Percentiles rank a stretch among this genome's conserved stretches.
These are phyloP conservation scores for Coracopsis vasa DNA, from an alignment of 2,113 vertebrate species.

Conservation along the genomic window DNA sequence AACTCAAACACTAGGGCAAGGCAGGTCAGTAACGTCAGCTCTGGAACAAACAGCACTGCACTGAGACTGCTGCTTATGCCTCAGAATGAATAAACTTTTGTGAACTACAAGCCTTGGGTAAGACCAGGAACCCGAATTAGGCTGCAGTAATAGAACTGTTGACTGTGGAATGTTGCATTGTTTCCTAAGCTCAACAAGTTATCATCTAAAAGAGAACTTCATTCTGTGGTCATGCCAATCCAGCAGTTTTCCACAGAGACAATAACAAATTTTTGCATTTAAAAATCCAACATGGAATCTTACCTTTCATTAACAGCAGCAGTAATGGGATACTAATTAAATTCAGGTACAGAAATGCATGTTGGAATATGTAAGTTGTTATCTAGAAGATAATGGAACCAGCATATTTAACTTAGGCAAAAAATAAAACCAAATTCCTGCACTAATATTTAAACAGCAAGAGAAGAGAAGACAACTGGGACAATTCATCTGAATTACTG, in stretches of 20 bases:
- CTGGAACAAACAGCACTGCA: neutral
- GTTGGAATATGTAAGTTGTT: neutral
- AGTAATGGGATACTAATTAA: neutral
- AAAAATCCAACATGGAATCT: neutral
- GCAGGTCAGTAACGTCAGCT: neutral
- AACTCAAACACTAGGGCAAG: neutral
- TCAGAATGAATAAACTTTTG: neutral
- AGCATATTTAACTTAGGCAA: neutral
- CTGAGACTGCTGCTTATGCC: neutral
- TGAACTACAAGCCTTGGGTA: neutral
- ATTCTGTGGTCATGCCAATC: neutral
- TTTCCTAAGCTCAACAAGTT: neutral
- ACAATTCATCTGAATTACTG: neutral
- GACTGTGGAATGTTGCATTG: neutral
- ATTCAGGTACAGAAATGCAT: neutral
- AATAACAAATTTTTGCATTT: neutral
- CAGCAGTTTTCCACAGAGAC: neutral
- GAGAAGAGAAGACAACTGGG: neutral
- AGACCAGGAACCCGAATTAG: neutral
- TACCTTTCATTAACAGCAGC: neutral
- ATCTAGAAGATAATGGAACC: neutral
- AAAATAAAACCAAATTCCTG: neutral
- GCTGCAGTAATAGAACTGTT: neutral
- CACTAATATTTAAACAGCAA: neutral
- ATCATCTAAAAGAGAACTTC: neutral